Evolutionary conservation across 1,140 invertebrate species (phyloP), one percentile per base, ranked within the genome.

Genomic region (Sweltsa coloradensis): DNA sequence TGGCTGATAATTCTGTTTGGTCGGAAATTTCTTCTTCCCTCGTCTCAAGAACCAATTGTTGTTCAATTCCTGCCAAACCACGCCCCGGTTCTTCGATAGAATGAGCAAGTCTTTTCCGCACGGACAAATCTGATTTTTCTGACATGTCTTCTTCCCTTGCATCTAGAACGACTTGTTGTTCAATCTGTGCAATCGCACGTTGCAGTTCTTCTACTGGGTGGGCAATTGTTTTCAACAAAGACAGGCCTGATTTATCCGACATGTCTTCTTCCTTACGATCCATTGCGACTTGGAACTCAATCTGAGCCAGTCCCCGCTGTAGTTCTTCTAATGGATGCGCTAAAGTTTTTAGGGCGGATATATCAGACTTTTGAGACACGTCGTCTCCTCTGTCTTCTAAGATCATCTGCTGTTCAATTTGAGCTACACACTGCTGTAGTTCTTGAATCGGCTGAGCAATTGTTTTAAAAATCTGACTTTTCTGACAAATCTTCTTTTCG

Each of bases 301-400:
- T n/a, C 3, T 26, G 3, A n/a, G 41, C 23, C 31, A 77, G 58
- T 50, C 67, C 71, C 51, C 69, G 70, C 52, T 70, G 66, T 34
- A 78, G 59, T 56, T 72, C 67, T 49, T 71, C 63, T 25, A 78
- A 52, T 16, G 70, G 70, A 43, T 65, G 54, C 5, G 69, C 72
- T 41, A 75, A 62, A 27, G 64, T 66, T 47, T 69, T 57, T 24
- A 73, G 51, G 5, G 63, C 51, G 7, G 66, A 63, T 48, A 59
- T 57, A 48, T 62, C 60, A 46, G 42, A 13, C 68, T 59, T 55
- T 66, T 66, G 51, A 1, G 57, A 51, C 1, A 45, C 11, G 18
- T 36, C 45, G 21, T 51, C 58, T 34, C 36, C 54, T 53, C 6
- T 24, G 47, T 45, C 52, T 66, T 44, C 42, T 18, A 44, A 31